Evolutionary conservation across 2,113 vertebrate species (phyloP), one percentile per base, ranked within the genome.

Genomic region (Grammomys dolichurus): DNA sequence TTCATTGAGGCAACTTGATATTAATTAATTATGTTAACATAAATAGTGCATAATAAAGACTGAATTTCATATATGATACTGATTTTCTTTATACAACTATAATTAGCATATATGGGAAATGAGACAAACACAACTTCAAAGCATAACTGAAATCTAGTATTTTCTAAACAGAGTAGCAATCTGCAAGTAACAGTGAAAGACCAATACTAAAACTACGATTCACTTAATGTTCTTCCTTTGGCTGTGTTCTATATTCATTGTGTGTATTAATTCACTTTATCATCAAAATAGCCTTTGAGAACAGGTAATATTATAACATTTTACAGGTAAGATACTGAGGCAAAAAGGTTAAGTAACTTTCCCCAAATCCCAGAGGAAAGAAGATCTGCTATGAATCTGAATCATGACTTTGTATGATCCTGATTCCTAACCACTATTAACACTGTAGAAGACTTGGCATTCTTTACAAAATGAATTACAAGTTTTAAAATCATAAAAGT

Each of bases 261-360:
- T 82, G n/a, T 16, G 75, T 82, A 87, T 76, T 77, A 86, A 89
- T 80, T 95, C 58, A 80, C 2, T 81, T 78, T 80, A 67, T 91
- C 28, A 54, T 85, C 28, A 93, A 70, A 93, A 56, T 22, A 48
- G 17, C 19, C 13, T 46, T 43, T 76, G 16, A 48, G 19, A 93
- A n/a, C 76, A 51, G 54, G 33, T 58, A 60, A 1, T 60, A 67
- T 24, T 58, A 73, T 26, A 9, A 48, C 63, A 77, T 80, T 58
- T 85, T 89, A 76, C 19, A 63, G 33, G 69, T 60, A 60, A 13
- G 36, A 86, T 12, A 81, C 5, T 67, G 63, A 91, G 51, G 60
- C 33, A 93, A 84, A 87, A 24, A 87, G 33, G 76, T 51, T 88
- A 93, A 82, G 16, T 90, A 94, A 80, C 46, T 89, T 81, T 31